Evolutionary conservation across 2,113 vertebrate genomes (phyloP).

Genomic region (Nycticryphes semicollaris): DNA sequence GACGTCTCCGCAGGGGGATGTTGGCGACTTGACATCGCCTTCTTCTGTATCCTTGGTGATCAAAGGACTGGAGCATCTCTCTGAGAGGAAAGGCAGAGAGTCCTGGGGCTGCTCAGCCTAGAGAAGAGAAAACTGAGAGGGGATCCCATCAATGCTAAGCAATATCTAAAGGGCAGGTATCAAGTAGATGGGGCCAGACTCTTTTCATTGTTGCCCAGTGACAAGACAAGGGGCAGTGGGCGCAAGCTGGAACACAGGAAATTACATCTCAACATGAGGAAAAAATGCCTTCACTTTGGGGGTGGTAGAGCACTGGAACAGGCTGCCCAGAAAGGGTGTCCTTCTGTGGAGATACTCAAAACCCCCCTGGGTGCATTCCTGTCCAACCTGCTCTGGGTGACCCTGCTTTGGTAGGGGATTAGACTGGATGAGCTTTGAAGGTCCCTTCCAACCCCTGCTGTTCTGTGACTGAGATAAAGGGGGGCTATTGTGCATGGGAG

Average conservation of each 20-base stretch:
- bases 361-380: background rate
- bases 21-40: background rate
- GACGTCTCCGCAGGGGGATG: no score
- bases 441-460: background rate
- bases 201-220: background rate
- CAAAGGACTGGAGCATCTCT: background rate
- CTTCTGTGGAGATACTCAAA: background rate
- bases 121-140: background rate
- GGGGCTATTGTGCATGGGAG: fast-evolving
- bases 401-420: background rate
- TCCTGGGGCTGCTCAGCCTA: background rate
- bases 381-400: background rate
- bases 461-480: background rate
- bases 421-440: background rate
- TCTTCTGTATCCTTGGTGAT: background rate
- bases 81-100: background rate
- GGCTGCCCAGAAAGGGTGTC: background rate
- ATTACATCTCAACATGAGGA: background rate
- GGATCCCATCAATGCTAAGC: background rate
- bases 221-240: background rate
- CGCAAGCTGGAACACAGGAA: background rate
- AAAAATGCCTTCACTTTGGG: background rate
- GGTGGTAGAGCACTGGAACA: background rate
- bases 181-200: background rate
- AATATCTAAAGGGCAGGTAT: background rate